Base-by-base conservation (phyloP, 2,113 vertebrate species). In the Plectropomus leopardus region DNA sequence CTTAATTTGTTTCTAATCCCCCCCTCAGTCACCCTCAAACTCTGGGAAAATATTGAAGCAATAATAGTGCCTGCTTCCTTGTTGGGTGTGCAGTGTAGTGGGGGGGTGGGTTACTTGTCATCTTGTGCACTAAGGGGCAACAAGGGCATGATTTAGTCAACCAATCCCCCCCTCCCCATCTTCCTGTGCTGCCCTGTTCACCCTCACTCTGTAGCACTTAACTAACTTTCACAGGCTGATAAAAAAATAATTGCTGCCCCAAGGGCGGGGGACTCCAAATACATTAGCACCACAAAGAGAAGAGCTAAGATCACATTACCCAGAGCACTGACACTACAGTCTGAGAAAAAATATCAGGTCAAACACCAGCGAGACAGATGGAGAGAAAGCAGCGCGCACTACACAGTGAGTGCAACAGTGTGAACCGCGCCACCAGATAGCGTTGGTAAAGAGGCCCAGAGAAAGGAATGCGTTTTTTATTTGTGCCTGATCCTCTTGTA, bases 181-280 rank as follows among this genome's bases (percentile, higher is more conserved):
- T 66, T 23, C 16, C 54, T 73, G 51, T 2, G 0, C 10, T 32
- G 60, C 44, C 61, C 80, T 58, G 32, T 60, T 83, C 73, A 53
- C 60, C 71, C 91, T 59, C 73, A 45, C 66, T 60, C 91, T 23
- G 47, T 44, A 74, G 81, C 88, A 83, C 93, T 93, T 88, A 82
- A 75, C 84, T 84, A 90, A 76, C 61, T 93, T 94, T 95, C 86
- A 90, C 87, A 94, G 93, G 86, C 87, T 94, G 86, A 90, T 94
- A 82, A 94, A 93, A 85, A 87, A 89, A 83, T 86, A 88, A 90
- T 86, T 92, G 77, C 67, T 84, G 59, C 81, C 83, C 88, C 78
- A 84, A 79, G 78, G 72, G 84, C 44, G 71, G 69, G 73, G 81
- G 80, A 60, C 68, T 85, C 64, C 59, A 86, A 78, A 86, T 79